Conservation (phyloP, 2,888 invertebrate genomes). For the Stramonita haemastoma region DNA sequence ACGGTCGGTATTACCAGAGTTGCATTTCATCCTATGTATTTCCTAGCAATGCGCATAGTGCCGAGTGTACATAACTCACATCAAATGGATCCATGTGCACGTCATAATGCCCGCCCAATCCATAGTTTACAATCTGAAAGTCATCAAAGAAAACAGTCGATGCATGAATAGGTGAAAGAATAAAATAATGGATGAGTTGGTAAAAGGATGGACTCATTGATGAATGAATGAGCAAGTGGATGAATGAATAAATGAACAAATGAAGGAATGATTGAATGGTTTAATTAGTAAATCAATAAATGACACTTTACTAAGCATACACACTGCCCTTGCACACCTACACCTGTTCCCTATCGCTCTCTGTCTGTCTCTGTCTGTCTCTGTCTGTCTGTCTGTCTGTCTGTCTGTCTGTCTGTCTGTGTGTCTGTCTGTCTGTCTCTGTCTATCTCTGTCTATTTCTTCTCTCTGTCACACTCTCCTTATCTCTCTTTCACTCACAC, state of each 20-base stretch:
- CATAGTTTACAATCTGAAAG: slow-evolving; percentile 48
- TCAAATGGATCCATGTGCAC: slow-evolving; percentile 49
- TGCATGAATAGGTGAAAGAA: neutral
- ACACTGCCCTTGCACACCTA: neutral
- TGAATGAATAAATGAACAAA: neutral
- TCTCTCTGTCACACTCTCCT: no score
- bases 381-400: no score
- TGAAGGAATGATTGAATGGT: neutral
- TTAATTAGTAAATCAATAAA: neutral
- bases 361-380: neutral
- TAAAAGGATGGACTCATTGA: neutral
- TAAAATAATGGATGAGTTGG: neutral
- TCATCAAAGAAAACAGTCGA: neutral
- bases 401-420: no score
- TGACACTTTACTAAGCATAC: neutral
- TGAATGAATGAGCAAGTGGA: neutral
- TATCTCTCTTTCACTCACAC: neutral
- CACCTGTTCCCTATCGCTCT: neutral
- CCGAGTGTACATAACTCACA: slow-evolving; percentile 29
- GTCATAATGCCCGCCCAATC: slow-evolving; percentile 49
- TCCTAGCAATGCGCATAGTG: no score
- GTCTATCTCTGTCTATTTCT: neutral
- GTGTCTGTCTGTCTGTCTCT: neutral
- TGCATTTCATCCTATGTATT: no score
- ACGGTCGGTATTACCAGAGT: no score